Evolutionary conservation across 2,113 vertebrate genomes (phyloP).

Genomic region (Procavia capensis): DNA sequence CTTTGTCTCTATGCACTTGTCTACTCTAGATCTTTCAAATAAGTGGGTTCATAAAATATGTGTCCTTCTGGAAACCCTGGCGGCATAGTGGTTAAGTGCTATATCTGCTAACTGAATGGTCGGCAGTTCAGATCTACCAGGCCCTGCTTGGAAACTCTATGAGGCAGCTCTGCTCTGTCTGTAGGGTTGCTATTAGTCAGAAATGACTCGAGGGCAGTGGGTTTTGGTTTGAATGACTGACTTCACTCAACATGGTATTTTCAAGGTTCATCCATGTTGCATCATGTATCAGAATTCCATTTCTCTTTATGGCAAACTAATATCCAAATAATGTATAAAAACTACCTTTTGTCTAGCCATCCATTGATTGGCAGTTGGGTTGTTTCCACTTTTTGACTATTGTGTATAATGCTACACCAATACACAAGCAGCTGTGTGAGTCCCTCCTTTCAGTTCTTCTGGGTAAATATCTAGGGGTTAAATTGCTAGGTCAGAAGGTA

Average conservation of each 20-base stretch:
- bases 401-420: no score
- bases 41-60: background rate
- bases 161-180: no score
- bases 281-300: background rate
- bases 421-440: background rate
- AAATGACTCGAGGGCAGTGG: no score
- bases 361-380: background rate
- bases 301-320: background rate
- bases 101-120: no score
- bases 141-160: no score
- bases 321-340: no score
- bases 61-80: no score
- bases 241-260: no score
- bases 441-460: background rate
- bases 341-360: background rate
- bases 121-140: no score
- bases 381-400: background rate
- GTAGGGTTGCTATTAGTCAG: no score
- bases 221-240: no score
- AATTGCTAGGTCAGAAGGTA: background rate
- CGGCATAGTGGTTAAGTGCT: no score
- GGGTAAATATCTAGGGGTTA: background rate
- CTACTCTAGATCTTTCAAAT: background rate
- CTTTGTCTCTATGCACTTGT: background rate
- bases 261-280: background rate